These are phyloP conservation scores for Rhincodon typus DNA, from an alignment of 2,797 vertebrate genomes.

Conservation along the genomic window DNA sequence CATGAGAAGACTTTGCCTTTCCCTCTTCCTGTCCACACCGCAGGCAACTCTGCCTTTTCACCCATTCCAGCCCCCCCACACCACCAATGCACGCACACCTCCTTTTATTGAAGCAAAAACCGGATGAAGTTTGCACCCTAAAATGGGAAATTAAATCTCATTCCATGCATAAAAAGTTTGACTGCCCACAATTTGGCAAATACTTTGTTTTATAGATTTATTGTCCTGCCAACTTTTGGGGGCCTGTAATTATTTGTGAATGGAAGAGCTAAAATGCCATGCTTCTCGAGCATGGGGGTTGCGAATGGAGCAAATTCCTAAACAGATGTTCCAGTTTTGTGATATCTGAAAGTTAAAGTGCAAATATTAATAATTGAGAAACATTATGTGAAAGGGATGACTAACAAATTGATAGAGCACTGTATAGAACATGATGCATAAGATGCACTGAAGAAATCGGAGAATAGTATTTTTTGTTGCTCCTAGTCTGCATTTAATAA, in stretches of 20 bases:
- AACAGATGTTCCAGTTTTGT: not conserved
- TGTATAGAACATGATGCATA: constrained; percentile 81
- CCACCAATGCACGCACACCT: not conserved
- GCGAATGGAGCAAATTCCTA: not conserved
- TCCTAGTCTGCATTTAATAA: constrained; percentile 72
- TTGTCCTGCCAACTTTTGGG: not conserved
- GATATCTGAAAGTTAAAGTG: not conserved
- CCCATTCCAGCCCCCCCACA: not conserved
- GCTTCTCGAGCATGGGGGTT: not conserved
- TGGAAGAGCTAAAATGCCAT: not conserved
- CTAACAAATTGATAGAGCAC: constrained; percentile 27
- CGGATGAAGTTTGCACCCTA: not conserved
- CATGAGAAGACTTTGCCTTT: not conserved
- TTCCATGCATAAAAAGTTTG: not conserved
- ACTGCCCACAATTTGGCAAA: not conserved
- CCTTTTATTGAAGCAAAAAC: not conserved
- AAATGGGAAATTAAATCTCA: not conserved
- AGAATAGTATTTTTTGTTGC: constrained; percentile 69
- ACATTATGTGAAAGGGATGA: not conserved
- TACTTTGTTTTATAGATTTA: not conserved
- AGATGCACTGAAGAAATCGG: constrained; percentile 85
- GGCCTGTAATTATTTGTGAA: not conserved
- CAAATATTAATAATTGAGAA: constrained; percentile 9
- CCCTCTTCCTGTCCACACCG: not conserved
- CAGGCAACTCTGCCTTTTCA: not conserved